Percentiles rank a stretch among this genome's conserved stretches.
phyloP scores from a whole-genome alignment of 2,113 vertebrate genomes.

The Pitta sordida region DNA sequence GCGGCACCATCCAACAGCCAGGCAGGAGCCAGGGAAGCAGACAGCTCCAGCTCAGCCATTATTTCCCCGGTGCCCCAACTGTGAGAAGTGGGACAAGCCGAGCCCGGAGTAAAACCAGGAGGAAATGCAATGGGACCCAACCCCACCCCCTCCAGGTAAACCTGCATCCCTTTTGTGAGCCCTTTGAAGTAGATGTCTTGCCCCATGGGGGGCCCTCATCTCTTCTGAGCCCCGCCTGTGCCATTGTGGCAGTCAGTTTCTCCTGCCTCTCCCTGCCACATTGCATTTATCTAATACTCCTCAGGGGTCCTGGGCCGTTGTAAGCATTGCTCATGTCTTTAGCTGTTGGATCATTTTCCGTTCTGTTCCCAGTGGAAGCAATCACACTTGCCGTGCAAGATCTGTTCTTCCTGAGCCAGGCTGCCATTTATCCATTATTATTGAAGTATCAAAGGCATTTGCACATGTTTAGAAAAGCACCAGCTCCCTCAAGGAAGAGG shows the following conservation, averaged over 20 bases:
- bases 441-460: neutral
- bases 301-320: neutral
- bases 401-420: neutral
- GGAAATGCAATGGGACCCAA: neutral
- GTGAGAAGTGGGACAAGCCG: neutral
- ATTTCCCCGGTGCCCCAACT: neutral
- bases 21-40: neutral
- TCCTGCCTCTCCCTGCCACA: neutral
- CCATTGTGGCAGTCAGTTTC: neutral
- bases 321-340: neutral
- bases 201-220: accelerated
- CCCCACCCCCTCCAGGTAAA: neutral
- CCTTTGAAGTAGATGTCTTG: neutral
- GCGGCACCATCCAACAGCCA: neutral
- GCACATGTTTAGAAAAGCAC: neutral
- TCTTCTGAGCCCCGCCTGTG: neutral
- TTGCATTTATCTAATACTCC: neutral
- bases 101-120: neutral
- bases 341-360: neutral
- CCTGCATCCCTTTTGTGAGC: neutral
- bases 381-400: neutral
- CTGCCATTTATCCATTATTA: neutral
- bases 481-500: neutral
- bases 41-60: neutral
- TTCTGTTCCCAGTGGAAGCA: neutral